These are phyloP conservation scores for Serrognathus titanus DNA, from an alignment of 2,888 invertebrate genomes.

Conservation along the genomic window DNA sequence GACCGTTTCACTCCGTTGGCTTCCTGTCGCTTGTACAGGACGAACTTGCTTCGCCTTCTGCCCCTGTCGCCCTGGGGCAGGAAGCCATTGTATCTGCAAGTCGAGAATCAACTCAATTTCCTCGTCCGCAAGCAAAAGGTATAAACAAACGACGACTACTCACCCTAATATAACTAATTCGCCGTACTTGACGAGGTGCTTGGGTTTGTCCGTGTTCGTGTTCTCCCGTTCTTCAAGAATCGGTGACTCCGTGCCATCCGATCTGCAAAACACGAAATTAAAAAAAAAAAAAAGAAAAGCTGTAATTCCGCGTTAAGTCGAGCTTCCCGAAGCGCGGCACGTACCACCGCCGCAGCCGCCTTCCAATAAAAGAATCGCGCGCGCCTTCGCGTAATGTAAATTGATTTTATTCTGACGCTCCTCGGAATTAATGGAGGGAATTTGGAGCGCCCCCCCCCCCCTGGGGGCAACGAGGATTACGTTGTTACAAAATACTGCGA, in stretches of 20 bases:
- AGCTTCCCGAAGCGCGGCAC: too few relatives aligned
- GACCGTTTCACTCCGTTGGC: slow-evolving; percentile 93
- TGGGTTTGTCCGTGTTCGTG: slow-evolving; percentile 75
- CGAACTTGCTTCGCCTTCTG: slow-evolving; percentile 90
- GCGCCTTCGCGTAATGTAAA: too few relatives aligned
- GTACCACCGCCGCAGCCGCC: too few relatives aligned
- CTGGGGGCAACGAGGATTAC: too few relatives aligned
- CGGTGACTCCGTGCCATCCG: slow-evolving; percentile 69
- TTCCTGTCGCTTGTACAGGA: slow-evolving; percentile 76
- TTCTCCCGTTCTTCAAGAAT: slow-evolving; percentile 72
- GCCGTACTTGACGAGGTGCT: slow-evolving; percentile 80
- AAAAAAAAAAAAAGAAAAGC: neutral
- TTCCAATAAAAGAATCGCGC: too few relatives aligned
- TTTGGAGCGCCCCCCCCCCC: too few relatives aligned
- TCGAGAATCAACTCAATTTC: neutral
- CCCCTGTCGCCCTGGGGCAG: slow-evolving; percentile 88
- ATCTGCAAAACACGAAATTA: slow-evolving; percentile 47
- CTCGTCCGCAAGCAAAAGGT: too few relatives aligned
- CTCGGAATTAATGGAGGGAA: too few relatives aligned
- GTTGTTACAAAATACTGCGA: too few relatives aligned
- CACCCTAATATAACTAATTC: slow-evolving; percentile 93
- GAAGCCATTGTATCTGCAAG: slow-evolving; percentile 86
- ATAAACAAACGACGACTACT: slow-evolving; percentile 43
- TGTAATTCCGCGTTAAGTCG: too few relatives aligned
- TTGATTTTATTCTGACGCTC: too few relatives aligned